A percentile compares a stretch with the other conserved stretches of the same genome.
phyloP scores from a whole-genome alignment of 53 echinoderm and acorn worm species.

The Hippasteria phrygiana region DNA sequence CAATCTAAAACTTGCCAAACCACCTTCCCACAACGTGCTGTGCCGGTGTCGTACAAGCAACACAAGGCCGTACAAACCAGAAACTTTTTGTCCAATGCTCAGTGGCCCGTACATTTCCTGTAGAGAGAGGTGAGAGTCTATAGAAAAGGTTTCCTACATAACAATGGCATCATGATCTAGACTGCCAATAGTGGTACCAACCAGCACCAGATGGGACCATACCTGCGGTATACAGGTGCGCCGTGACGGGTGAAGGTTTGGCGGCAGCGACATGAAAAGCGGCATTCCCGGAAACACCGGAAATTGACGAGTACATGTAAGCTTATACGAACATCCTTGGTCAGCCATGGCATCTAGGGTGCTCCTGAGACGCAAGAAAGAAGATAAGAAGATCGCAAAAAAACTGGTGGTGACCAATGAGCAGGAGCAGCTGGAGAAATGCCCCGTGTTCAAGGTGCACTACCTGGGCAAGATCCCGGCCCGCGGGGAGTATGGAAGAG shows the following conservation, averaged over 20 bases:
- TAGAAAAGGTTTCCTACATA: conserved; percentile 30
- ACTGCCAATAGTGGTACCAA: conserved; percentile 10
- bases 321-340: background rate
- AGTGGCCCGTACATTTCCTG: conserved; percentile 56
- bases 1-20: background rate
- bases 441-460: conserved; percentile 92
- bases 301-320: too few species aligned
- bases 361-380: conserved; percentile 65
- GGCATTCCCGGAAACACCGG: background rate
- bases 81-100: conserved; percentile 26
- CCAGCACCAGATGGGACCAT: background rate
- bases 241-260: conserved; percentile 24
- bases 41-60: background rate
- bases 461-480: conserved; percentile 97
- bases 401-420: conserved; percentile 10
- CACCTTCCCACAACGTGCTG: background rate
- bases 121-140: background rate
- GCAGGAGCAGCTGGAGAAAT: conserved; percentile 62
- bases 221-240: conserved; percentile 20
- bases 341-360: conserved; percentile 75
- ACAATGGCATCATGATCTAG: conserved; percentile 38
- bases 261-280: too few species aligned
- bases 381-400: conserved; percentile 56
- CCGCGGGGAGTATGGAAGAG: conserved; percentile 91
- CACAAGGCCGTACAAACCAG: background rate